Evolutionary conservation across 2,888 invertebrate genomes (phyloP).

Genomic region (Parnassius smintheus): DNA sequence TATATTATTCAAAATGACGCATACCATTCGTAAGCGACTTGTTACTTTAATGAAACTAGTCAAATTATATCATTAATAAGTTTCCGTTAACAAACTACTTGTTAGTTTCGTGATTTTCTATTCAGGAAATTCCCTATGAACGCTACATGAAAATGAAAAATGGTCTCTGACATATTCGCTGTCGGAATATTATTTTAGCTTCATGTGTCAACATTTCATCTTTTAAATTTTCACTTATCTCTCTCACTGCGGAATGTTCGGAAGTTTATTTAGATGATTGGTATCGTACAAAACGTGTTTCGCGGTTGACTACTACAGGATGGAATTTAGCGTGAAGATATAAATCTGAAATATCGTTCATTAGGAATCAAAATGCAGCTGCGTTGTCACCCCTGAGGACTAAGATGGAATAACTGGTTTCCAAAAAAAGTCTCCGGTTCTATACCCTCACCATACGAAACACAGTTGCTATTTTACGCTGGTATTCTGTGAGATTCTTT

Average conservation of each 20-base stretch:
- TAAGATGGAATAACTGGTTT: too few species aligned
- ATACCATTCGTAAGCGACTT: constrained; percentile 3
- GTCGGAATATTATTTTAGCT: constrained; percentile 35
- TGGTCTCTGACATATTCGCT: constrained; percentile 31
- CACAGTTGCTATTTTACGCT: too few species aligned
- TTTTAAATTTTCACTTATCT: constrained; percentile 30
- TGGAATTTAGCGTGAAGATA: constrained; percentile 1
- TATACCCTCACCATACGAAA: too few species aligned
- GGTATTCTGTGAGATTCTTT: too few species aligned
- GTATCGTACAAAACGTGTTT: constrained; percentile 7
- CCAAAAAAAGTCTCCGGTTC: too few species aligned
- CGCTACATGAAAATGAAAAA: constrained; percentile 36
- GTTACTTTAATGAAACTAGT: constrained; percentile 2
- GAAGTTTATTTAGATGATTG: constrained; percentile 22
- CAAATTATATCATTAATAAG: constrained; percentile 28
- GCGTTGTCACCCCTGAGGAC: too few species aligned
- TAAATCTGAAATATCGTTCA: too few species aligned
- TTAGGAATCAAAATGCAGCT: too few species aligned
- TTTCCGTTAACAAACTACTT: constrained; percentile 29
- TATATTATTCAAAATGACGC: not conserved
- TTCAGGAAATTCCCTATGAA: constrained; percentile 33
- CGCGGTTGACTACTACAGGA: constrained; percentile 11
- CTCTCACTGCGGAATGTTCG: constrained; percentile 15
- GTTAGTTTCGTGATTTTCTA: constrained; percentile 31
- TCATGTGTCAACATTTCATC: constrained; percentile 31